phyloP scores from a whole-genome alignment of 1,140 invertebrate genomes.

The Zophobas morio region DNA sequence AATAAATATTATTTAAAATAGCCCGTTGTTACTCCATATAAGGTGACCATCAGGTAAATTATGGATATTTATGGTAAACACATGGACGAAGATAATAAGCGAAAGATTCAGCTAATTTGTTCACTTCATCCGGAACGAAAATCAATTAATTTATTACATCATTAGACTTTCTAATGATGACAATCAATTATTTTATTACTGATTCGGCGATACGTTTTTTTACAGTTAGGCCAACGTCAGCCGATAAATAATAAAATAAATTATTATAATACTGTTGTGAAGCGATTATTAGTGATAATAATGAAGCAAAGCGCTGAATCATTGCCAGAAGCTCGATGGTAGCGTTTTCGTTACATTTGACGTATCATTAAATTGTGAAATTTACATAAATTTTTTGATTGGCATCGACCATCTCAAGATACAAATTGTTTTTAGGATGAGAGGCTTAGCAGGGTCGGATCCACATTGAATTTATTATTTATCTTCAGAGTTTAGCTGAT shows the following conservation, averaged over 20 bases:
- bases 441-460: conserved; percentile 13
- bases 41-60: conserved; percentile 33
- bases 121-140: conserved; percentile 40
- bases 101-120: conserved; percentile 40
- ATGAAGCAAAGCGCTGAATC: conserved; percentile 25
- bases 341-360: conserved; percentile 7
- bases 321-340: conserved; percentile 31
- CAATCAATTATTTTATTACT: conserved; percentile 48
- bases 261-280: conserved; percentile 16
- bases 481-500: conserved; percentile 18
- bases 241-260: conserved; percentile 37
- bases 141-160: conserved; percentile 47
- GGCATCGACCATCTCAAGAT: conserved; percentile 16
- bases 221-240: conserved; percentile 16
- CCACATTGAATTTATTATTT: conserved; percentile 21
- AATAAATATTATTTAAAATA: conserved; percentile 42
- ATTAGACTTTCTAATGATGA: conserved; percentile 47
- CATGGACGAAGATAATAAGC: conserved; percentile 37
- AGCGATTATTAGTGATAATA: conserved; percentile 31
- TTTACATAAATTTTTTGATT: conserved; percentile 41
- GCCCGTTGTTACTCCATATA: conserved; percentile 38
- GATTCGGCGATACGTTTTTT: conserved; percentile 32
- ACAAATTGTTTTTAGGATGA: conserved; percentile 26
- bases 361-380: conserved; percentile 29
- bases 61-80: conserved; percentile 42